phyloP scores from a whole-genome alignment of 2,888 invertebrate genomes.

The Pyrrhosoma nymphula region DNA sequence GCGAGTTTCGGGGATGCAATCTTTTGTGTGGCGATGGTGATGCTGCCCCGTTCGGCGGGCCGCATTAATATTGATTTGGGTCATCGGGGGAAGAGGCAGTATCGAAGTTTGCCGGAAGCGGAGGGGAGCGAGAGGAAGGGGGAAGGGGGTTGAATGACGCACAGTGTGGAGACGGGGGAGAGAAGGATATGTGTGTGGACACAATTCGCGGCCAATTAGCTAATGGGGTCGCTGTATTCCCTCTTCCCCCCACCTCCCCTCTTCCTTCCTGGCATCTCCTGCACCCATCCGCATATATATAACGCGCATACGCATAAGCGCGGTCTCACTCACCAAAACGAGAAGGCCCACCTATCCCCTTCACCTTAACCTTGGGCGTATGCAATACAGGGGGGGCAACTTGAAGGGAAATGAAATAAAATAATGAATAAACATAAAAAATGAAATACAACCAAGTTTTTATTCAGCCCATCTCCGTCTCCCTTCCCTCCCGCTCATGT shows the following conservation, averaged over 20 bases:
- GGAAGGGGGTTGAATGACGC: neutral
- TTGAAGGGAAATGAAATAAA: neutral
- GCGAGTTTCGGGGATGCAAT: neutral
- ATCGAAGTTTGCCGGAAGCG: neutral
- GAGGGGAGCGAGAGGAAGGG: neutral
- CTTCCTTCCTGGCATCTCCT: neutral
- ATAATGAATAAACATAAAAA: neutral
- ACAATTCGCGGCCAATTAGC: conserved; percentile 54
- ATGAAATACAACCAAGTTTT: neutral
- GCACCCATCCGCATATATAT: neutral
- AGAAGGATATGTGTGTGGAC: neutral
- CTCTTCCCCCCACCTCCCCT: neutral
- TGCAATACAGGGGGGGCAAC: neutral
- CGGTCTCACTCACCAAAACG: no score
- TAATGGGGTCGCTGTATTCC: neutral
- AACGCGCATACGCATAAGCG: neutral
- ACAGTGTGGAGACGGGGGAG: neutral
- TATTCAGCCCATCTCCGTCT: neutral
- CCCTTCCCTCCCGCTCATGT: neutral
- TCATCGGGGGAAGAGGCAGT: neutral
- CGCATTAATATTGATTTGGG: conserved; percentile 64
- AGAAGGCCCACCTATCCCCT: neutral
- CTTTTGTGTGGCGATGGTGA: no score
- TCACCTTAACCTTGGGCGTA: neutral
- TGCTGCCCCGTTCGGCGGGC: neutral